These are phyloP conservation scores for Notothenia rossii DNA, from an alignment of 2,113 vertebrate species.

Conservation along the genomic window DNA sequence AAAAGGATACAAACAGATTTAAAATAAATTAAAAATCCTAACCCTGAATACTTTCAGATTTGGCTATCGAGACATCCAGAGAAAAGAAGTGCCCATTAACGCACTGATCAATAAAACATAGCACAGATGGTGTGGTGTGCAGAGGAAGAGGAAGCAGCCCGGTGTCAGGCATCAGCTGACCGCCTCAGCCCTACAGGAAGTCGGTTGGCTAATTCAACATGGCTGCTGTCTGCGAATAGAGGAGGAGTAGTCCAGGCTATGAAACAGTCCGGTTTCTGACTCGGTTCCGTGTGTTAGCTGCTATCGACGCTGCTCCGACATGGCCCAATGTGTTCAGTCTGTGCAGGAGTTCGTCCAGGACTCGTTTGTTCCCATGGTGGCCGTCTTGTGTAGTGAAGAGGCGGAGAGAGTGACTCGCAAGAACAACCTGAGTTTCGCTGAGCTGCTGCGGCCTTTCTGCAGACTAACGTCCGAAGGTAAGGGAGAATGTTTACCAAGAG, in stretches of 20 bases:
- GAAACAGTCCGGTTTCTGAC: slow-evolving; percentile 23
- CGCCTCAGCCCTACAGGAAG: slow-evolving; percentile 65
- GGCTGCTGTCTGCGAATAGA: slow-evolving; percentile 71
- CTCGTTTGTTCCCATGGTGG: slow-evolving; percentile 96
- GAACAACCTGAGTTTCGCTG: slow-evolving; percentile 94
- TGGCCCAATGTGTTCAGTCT: slow-evolving; percentile 96
- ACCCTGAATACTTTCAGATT: too few relatives aligned
- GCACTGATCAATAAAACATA: too few relatives aligned
- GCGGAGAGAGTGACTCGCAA: slow-evolving; percentile 92
- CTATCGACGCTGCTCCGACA: slow-evolving; percentile 59
- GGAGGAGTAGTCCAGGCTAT: slow-evolving; percentile 62
- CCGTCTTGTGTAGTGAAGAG: slow-evolving; percentile 94
- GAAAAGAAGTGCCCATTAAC: too few relatives aligned
- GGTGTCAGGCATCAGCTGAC: slow-evolving; percentile 73
- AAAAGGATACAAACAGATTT: too few relatives aligned
- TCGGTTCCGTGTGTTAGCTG: slow-evolving; percentile 8
- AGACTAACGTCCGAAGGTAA: slow-evolving; percentile 96
- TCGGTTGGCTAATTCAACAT: slow-evolving; percentile 74
- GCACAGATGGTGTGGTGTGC: too few relatives aligned
- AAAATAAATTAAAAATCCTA: too few relatives aligned
- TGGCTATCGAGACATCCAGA: too few relatives aligned
- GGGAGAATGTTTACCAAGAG: slow-evolving; percentile 33
- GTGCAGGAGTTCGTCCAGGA: slow-evolving; percentile 98
- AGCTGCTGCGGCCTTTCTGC: slow-evolving; percentile 95
- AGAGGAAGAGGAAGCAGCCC: slow-evolving; percentile 2